A percentile compares a stretch with the other conserved stretches of the same genome.
Conservation (phyloP, 2,888 invertebrate species). For the Phaonia tiefii region DNA sequence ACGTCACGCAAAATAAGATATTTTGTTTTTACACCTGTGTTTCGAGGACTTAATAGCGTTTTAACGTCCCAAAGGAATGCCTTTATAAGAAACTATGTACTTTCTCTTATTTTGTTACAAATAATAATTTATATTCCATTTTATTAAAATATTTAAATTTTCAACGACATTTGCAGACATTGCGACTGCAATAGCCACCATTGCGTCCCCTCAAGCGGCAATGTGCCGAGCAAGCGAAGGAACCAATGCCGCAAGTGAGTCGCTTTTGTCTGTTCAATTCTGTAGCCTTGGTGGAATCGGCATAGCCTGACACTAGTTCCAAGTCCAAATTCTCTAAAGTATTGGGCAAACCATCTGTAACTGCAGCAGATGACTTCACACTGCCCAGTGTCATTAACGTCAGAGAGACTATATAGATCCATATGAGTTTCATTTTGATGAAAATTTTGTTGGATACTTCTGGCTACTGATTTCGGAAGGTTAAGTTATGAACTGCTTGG, state of each 20-base stretch:
- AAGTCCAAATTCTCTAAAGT: background rate
- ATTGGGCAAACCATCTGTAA: background rate
- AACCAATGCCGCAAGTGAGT: constrained; percentile 1
- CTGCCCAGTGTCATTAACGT: background rate
- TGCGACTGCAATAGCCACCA: constrained; percentile 10
- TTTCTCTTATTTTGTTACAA: too few species aligned
- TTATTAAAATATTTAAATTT: too few species aligned
- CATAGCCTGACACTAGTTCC: background rate
- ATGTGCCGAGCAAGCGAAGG: constrained; percentile 1
- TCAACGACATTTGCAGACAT: background rate
- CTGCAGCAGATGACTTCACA: constrained; percentile 7
- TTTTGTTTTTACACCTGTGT: too few species aligned
- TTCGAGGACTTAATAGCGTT: too few species aligned
- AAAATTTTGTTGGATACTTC: too few species aligned
- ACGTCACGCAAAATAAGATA: too few species aligned
- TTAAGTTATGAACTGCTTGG: too few species aligned
- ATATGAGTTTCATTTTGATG: constrained; percentile 29
- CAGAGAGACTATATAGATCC: background rate
- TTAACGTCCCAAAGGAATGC: too few species aligned
- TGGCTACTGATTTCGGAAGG: too few species aligned
- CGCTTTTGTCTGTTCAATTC: background rate
- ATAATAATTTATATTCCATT: too few species aligned
- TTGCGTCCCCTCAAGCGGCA: constrained; percentile 5
- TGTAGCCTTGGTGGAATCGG: background rate
- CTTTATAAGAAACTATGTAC: too few species aligned